These are phyloP conservation scores for Netta rufina DNA, from an alignment of 2,797 vertebrate species.

Conservation along the genomic window DNA sequence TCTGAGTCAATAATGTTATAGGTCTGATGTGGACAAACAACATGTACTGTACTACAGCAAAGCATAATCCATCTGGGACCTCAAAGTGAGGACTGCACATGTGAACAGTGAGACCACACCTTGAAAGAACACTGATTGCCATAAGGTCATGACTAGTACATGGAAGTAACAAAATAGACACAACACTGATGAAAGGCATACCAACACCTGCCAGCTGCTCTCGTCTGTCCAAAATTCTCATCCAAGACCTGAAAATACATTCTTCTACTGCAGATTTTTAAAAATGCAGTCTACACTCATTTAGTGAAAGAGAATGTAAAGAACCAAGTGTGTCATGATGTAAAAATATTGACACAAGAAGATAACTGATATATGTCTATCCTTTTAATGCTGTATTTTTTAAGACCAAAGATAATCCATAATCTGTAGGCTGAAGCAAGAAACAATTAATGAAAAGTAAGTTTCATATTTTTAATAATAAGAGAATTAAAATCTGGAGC, in stretches of 20 bases:
- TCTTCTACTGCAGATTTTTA: not conserved
- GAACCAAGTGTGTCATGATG: not conserved
- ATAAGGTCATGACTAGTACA: not conserved
- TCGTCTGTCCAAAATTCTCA: not conserved
- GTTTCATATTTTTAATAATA: not conserved
- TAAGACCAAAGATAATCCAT: not conserved
- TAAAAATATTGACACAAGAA: not conserved
- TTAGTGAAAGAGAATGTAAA: not conserved
- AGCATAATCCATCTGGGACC: not conserved
- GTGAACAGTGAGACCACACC: not conserved
- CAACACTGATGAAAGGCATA: not conserved
- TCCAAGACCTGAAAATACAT: not conserved
- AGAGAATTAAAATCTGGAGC: not conserved
- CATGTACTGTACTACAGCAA: not conserved
- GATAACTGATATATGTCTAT: not conserved
- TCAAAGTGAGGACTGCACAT: not conserved
- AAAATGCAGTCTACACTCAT: not conserved
- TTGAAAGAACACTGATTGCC: not conserved
- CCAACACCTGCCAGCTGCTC: not conserved
- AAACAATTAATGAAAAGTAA: not conserved
- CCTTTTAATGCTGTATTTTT: not conserved
- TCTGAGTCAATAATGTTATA: not conserved
- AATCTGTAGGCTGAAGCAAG: not conserved
- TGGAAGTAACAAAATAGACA: not conserved
- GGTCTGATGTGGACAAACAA: not conserved